phyloP scores from a whole-genome alignment of 92 coral and sea anemone species.

The Meandrina meandrites region DNA sequence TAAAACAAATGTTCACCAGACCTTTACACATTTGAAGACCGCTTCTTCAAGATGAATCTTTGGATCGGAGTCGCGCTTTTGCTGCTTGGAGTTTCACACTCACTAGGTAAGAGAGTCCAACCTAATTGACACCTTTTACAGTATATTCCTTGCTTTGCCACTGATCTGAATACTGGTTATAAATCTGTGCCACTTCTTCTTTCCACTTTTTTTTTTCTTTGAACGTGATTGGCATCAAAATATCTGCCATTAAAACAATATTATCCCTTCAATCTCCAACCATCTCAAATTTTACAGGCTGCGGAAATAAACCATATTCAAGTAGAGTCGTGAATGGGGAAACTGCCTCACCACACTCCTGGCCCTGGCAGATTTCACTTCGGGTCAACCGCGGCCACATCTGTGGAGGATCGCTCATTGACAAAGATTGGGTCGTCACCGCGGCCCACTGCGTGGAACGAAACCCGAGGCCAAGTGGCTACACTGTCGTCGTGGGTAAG shows the following conservation, averaged over 20 bases:
- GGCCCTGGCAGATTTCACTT: slow-evolving; percentile 66
- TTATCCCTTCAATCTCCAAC: too few relatives aligned
- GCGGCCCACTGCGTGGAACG: slow-evolving; percentile 62
- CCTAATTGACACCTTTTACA: too few relatives aligned
- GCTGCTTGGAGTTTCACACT: slow-evolving; percentile 11
- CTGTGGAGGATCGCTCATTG: slow-evolving; percentile 59
- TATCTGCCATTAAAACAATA: too few relatives aligned
- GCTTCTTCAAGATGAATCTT: slow-evolving; percentile 22
- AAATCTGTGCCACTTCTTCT: too few relatives aligned
- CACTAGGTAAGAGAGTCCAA: not conserved
- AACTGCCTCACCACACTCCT: slow-evolving; percentile 48
- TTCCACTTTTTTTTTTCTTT: too few relatives aligned
- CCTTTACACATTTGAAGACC: not conserved
- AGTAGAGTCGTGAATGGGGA: slow-evolving; percentile 59
- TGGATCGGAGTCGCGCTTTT: slow-evolving; percentile 16
- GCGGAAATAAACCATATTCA: slow-evolving; percentile 50
- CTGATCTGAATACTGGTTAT: too few relatives aligned
- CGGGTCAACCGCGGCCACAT: slow-evolving; percentile 56
- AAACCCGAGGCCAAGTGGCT: slow-evolving; percentile 47
- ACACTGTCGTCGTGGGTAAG: slow-evolving; percentile 62
- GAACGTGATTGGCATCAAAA: too few relatives aligned
- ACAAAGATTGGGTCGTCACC: slow-evolving; percentile 52
- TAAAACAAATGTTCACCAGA: not conserved
- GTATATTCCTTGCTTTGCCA: too few relatives aligned
- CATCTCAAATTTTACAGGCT: slow-evolving; percentile 16